phyloP scores from a whole-genome alignment of 2,888 invertebrate species.

The Chaetogeoica ovagalla region DNA sequence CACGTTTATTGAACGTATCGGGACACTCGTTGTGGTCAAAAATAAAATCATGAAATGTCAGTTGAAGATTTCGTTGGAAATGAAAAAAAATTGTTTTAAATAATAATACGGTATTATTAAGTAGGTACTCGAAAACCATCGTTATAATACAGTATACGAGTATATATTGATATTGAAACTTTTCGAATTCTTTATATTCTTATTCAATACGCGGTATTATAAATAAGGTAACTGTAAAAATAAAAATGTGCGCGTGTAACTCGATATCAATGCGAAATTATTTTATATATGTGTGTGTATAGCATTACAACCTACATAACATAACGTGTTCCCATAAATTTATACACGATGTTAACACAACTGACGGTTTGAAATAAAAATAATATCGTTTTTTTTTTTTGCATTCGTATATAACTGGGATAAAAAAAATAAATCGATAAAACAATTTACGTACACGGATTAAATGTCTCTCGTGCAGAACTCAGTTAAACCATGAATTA shows the following conservation, averaged over 20 bases:
- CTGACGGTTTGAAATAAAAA: slow-evolving; percentile 1
- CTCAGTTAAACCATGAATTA: no score
- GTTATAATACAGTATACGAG: slow-evolving; percentile 3
- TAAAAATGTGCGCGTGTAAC: not conserved
- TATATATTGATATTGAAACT: slow-evolving; percentile 1
- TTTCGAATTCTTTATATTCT: slow-evolving; percentile 1
- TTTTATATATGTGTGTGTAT: not conserved
- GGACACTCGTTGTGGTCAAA: not conserved
- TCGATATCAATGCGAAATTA: slow-evolving; percentile 3
- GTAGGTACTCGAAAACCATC: not conserved
- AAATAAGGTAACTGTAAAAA: slow-evolving; percentile 24
- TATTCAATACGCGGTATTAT: not conserved
- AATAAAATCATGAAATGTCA: not conserved
- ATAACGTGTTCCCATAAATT: not conserved
- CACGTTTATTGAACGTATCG: not conserved
- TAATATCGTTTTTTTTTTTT: not conserved
- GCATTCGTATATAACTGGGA: not conserved
- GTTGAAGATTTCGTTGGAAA: not conserved
- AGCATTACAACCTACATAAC: not conserved
- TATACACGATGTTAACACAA: not conserved
- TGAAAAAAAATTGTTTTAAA: not conserved
- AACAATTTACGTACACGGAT: not conserved
- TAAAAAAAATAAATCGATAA: not conserved
- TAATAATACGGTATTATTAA: not conserved
- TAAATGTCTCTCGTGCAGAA: no score